Conservation (phyloP, 2,113 vertebrate genomes). For the Colaptes auratus region DNA sequence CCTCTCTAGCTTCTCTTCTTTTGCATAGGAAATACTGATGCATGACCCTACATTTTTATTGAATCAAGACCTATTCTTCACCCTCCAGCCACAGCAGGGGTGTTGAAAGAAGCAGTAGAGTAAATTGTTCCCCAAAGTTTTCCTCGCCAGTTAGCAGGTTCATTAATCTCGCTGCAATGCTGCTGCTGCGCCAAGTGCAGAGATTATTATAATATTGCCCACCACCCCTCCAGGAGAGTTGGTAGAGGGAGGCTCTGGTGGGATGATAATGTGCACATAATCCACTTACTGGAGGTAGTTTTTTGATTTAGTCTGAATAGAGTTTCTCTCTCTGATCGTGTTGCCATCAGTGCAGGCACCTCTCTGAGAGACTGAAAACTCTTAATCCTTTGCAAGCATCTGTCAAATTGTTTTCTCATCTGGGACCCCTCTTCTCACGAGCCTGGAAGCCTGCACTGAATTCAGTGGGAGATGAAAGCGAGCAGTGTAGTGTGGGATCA, state of each 20-base stretch:
- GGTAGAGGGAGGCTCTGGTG: not conserved
- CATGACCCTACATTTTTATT: not conserved
- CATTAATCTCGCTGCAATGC: constrained; percentile 29
- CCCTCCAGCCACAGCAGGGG: fast-evolving
- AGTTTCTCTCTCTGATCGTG: not conserved
- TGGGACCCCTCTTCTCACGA: not conserved
- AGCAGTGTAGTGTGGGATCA: not conserved
- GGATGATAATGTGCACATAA: not conserved
- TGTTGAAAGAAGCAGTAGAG: not conserved
- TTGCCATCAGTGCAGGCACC: not conserved
- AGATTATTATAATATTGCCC: not conserved
- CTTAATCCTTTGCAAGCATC: constrained; percentile 51
- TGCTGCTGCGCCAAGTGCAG: constrained; percentile 22
- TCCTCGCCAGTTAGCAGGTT: not conserved
- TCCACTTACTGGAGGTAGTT: constrained; percentile 32
- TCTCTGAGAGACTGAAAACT: constrained; percentile 10
- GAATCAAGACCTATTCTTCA: not conserved
- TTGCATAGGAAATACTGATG: not conserved
- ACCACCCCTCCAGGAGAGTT: not conserved
- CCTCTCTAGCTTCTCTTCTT: not conserved
- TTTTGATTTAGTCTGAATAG: not conserved
- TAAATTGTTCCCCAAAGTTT: not conserved
- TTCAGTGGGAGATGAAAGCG: constrained; percentile 5
- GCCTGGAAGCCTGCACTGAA: not conserved
- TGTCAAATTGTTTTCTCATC: constrained; percentile 30